phyloP scores from a whole-genome alignment of 2,888 invertebrate species.

The Pristionchus mayeri region DNA sequence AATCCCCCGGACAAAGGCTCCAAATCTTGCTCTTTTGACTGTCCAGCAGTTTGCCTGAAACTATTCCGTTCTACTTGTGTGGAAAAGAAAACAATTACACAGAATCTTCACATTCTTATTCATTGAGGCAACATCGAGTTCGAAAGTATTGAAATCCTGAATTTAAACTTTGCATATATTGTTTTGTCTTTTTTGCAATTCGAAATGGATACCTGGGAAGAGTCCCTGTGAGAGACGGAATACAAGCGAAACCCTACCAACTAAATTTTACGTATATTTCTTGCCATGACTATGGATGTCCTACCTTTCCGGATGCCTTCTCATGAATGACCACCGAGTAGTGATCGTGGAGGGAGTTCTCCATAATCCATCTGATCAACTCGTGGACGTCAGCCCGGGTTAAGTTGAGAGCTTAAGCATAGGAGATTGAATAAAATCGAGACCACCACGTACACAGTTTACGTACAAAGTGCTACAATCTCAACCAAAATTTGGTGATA shows the following conservation, averaged over 20 bases:
- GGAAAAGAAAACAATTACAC: background rate
- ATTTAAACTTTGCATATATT: background rate
- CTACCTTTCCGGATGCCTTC: background rate
- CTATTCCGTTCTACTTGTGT: background rate
- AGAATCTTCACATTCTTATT: background rate
- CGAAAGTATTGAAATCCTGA: background rate
- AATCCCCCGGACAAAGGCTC: background rate
- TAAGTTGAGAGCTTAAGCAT: background rate
- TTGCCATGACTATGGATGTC: background rate
- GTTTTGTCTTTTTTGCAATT: background rate
- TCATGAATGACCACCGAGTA: background rate
- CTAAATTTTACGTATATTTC: background rate
- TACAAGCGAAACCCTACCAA: background rate
- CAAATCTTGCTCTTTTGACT: background rate
- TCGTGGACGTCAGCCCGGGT: background rate
- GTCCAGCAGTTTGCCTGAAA: constrained; percentile 6
- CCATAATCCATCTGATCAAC: background rate
- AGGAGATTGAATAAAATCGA: no score
- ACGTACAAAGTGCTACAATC: no score
- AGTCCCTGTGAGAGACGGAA: background rate
- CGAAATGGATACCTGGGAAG: background rate
- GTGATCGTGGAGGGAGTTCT: background rate
- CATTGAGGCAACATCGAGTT: background rate
- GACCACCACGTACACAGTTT: no score
- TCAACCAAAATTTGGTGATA: no score